Percentiles rank a stretch among this genome's conserved stretches.
Evolutionary conservation across 2,113 vertebrate genomes (phyloP).

Genomic region (Delphinus delphis): DNA sequence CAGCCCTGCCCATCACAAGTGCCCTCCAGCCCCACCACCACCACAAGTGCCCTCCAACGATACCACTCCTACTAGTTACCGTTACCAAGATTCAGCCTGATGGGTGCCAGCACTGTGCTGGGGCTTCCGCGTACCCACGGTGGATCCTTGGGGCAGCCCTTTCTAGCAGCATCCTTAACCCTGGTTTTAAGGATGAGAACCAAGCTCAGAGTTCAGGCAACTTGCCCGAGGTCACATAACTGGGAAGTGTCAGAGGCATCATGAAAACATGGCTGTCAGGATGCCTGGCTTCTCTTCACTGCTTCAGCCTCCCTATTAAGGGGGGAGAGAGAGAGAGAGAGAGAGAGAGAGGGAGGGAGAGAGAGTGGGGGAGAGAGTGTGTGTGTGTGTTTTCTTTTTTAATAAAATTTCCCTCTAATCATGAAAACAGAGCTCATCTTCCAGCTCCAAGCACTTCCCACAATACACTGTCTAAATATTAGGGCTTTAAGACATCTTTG

Average conservation of each 20-base stretch:
- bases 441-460: background rate
- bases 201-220: background rate
- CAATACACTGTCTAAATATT: background rate
- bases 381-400: background rate
- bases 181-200: background rate
- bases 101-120: background rate
- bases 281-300: background rate
- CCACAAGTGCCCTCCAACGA: background rate
- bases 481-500: background rate
- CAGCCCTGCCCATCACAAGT: background rate
- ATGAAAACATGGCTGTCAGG: background rate
- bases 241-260: background rate
- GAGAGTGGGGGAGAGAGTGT: accelerated
- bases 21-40: background rate
- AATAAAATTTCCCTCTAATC: background rate
- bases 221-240: background rate
- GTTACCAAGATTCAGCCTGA: background rate
- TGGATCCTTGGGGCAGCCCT: background rate
- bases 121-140: background rate
- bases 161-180: background rate
- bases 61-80: too few species aligned
- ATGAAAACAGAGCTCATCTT: background rate
- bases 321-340: too few species aligned
- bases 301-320: background rate
- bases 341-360: too few species aligned